These are phyloP conservation scores for Halcyon badia DNA, from an alignment of 2,797 vertebrate genomes.

Conservation along the genomic window DNA sequence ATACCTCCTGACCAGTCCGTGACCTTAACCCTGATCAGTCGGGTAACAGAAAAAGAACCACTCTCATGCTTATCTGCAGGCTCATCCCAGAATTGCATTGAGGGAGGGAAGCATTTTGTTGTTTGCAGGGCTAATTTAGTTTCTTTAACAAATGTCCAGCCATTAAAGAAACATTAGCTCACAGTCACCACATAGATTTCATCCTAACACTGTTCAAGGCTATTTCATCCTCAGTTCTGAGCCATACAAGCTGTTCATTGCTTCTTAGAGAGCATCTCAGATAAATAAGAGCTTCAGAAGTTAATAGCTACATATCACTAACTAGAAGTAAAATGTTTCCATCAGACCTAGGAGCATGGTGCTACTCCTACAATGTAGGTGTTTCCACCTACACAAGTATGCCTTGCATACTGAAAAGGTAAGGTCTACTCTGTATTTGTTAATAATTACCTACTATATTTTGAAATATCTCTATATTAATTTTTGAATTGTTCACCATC, in stretches of 20 bases:
- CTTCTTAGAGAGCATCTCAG: background rate
- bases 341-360: background rate
- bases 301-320: background rate
- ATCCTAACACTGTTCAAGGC: background rate
- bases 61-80: background rate
- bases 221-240: background rate
- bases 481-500: background rate
- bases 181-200: background rate
- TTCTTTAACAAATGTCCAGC: background rate
- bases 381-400: background rate
- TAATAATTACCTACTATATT: background rate
- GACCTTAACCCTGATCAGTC: background rate
- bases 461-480: background rate
- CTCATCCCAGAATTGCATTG: background rate
- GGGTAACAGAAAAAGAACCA: background rate
- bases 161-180: background rate
- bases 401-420: background rate
- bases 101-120: fast-evolving
- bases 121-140: background rate
- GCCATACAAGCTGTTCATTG: background rate
- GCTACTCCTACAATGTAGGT: background rate
- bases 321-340: background rate
- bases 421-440: background rate
- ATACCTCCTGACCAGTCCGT: background rate
- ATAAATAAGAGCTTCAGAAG: background rate